phyloP scores from a whole-genome alignment of 2,888 invertebrate species.

The Lottia scabra region DNA sequence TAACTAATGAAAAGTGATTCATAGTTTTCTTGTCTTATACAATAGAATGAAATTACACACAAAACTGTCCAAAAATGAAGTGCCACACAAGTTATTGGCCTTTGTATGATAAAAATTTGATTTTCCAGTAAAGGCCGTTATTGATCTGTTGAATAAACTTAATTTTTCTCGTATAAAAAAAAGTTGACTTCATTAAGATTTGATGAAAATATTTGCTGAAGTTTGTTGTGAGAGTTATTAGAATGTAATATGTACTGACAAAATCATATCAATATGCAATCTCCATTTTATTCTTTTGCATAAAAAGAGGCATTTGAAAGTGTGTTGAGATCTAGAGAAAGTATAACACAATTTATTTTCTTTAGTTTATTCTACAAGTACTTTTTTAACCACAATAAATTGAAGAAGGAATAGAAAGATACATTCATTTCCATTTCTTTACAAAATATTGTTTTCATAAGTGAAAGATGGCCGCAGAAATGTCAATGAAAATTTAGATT shows the following conservation, averaged over 20 bases:
- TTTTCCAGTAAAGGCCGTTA: not conserved
- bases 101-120: not conserved
- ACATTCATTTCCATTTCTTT: too few relatives aligned
- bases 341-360: slow-evolving; percentile 14
- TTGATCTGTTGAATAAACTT: not conserved
- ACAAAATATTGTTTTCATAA: too few relatives aligned
- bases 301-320: slow-evolving; percentile 5
- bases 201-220: slow-evolving; percentile 4
- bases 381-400: too few relatives aligned
- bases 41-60: not conserved
- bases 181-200: slow-evolving; percentile 1
- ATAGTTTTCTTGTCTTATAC: not conserved
- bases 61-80: not conserved
- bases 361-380: too few relatives aligned
- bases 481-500: too few relatives aligned
- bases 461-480: too few relatives aligned
- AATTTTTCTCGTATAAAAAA: not conserved
- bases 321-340: slow-evolving; percentile 2
- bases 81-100: not conserved
- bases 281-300: not conserved
- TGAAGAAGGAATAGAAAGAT: too few relatives aligned
- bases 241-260: slow-evolving; percentile 6
- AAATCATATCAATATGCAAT: slow-evolving; percentile 7
- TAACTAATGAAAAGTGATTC: slow-evolving; percentile 3
- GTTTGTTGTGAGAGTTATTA: slow-evolving; percentile 1